phyloP scores from a whole-genome alignment of 2,797 vertebrate genomes.

The Salmo trutta region DNA sequence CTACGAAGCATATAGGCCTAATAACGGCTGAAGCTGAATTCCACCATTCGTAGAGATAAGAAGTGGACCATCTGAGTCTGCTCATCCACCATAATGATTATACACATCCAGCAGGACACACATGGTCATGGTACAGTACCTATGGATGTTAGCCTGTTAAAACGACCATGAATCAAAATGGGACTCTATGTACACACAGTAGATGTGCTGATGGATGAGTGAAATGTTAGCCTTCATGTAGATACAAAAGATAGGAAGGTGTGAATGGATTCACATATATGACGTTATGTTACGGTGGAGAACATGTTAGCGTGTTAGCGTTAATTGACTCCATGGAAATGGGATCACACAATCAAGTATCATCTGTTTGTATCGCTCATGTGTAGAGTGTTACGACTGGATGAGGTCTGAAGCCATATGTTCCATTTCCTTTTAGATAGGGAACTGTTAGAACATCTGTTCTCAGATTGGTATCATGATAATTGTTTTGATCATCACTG shows the following conservation, averaged over 20 bases:
- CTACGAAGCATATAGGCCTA: not conserved
- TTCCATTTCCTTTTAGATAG: slow-evolving; percentile 39
- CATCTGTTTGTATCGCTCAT: slow-evolving; percentile 19
- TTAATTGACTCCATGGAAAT: slow-evolving; percentile 55
- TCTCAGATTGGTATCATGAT: not conserved
- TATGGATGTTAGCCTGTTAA: not conserved
- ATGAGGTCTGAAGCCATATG: slow-evolving; percentile 48
- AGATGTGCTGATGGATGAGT: slow-evolving; percentile 33
- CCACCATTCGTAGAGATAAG: too few relatives aligned
- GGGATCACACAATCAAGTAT: slow-evolving; percentile 45
- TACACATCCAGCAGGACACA: not conserved
- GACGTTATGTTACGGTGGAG: slow-evolving; percentile 44
- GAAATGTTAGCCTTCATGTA: slow-evolving; percentile 40
- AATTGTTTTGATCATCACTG: slow-evolving; percentile 14
- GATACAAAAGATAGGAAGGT: slow-evolving; percentile 39
- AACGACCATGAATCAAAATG: not conserved
- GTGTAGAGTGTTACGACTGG: slow-evolving; percentile 24
- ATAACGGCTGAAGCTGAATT: not conserved
- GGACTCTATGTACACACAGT: not conserved
- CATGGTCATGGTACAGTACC: not conserved
- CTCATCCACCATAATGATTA: not conserved
- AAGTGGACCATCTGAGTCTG: too few relatives aligned
- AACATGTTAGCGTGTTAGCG: slow-evolving; percentile 30
- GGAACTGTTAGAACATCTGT: slow-evolving; percentile 13
- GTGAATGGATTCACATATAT: slow-evolving; percentile 25